Conservation (phyloP, 2,888 invertebrate species). For the Yponomeuta cagnagella region DNA sequence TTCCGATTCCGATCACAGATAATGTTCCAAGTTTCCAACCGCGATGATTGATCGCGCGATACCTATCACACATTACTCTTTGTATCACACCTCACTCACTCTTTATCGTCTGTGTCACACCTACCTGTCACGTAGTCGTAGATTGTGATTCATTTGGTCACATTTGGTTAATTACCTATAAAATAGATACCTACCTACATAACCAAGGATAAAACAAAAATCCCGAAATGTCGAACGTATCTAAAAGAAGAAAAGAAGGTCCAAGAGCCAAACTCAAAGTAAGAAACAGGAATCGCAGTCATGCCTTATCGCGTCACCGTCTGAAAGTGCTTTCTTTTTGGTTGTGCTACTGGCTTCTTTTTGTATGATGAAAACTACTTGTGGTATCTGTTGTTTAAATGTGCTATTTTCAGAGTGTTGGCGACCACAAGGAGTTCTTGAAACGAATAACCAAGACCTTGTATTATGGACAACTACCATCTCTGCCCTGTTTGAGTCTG, state of each 20-base stretch:
- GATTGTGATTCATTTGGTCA: constrained; percentile 19
- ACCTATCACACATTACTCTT: too few relatives aligned
- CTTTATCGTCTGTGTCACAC: too few relatives aligned
- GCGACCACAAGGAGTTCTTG: constrained; percentile 85
- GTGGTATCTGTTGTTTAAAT: neutral
- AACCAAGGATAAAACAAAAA: constrained; percentile 15
- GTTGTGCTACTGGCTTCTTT: neutral
- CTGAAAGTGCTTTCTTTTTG: neutral
- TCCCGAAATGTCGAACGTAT: constrained; percentile 61
- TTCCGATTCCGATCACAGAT: too few relatives aligned
- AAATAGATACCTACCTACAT: too few relatives aligned
- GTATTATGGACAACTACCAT: constrained; percentile 89
- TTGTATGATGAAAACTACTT: too few relatives aligned
- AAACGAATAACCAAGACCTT: constrained; percentile 90
- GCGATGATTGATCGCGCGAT: too few relatives aligned
- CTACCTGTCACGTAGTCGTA: too few relatives aligned
- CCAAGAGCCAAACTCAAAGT: constrained; percentile 74
- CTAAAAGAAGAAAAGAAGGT: constrained; percentile 69
- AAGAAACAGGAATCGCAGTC: constrained; percentile 17
- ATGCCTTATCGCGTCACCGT: neutral
- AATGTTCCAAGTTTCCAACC: too few relatives aligned
- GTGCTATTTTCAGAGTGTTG: constrained; percentile 71
- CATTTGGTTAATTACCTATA: constrained; percentile 18
- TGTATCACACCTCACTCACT: too few relatives aligned
- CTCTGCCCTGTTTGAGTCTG: constrained; percentile 82